Evolutionary conservation across 2,797 vertebrate species (phyloP).

Genomic region (Holocentrus rufus): DNA sequence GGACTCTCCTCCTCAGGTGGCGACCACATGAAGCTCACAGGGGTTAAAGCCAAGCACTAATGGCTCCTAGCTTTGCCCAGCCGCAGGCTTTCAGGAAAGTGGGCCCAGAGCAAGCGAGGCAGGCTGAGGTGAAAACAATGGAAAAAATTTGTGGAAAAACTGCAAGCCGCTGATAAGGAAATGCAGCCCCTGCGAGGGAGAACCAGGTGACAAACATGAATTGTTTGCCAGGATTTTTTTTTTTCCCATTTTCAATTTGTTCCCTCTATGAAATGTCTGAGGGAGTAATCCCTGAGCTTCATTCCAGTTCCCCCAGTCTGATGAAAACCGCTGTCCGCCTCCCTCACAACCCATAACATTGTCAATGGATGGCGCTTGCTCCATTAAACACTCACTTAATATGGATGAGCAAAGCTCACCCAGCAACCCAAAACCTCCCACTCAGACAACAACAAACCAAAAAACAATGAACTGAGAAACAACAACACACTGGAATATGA

Average conservation of each 20-base stretch:
- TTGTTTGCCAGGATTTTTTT: slow-evolving; percentile 78
- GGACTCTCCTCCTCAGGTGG: slow-evolving; percentile 65
- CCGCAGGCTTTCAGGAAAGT: slow-evolving; percentile 66
- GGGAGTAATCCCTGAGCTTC: slow-evolving; percentile 80
- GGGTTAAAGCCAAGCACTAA: slow-evolving; percentile 76
- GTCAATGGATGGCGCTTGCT: slow-evolving; percentile 71
- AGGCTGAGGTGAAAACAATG: slow-evolving; percentile 75
- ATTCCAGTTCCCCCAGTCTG: slow-evolving; percentile 69
- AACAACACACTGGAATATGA: slow-evolving; percentile 46
- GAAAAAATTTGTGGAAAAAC: slow-evolving; percentile 75
- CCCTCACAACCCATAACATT: slow-evolving; percentile 64
- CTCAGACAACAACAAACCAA: slow-evolving; percentile 63
- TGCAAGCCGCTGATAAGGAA: slow-evolving; percentile 82
- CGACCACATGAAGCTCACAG: slow-evolving; percentile 70
- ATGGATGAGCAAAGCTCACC: slow-evolving; percentile 76
- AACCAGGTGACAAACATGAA: slow-evolving; percentile 83
- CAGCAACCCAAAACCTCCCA: slow-evolving; percentile 74
- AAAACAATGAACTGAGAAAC: slow-evolving; percentile 41
- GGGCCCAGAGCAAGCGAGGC: slow-evolving; percentile 61
- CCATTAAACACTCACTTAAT: slow-evolving; percentile 76
- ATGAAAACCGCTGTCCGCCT: slow-evolving; percentile 73
- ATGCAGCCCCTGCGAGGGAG: slow-evolving; percentile 71
- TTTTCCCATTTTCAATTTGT: slow-evolving; percentile 79
- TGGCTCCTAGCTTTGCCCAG: slow-evolving; percentile 73
- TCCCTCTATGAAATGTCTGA: slow-evolving; percentile 75